Evolutionary conservation across 2,888 invertebrate species (phyloP).

Genomic region (Helobdella robusta): DNA sequence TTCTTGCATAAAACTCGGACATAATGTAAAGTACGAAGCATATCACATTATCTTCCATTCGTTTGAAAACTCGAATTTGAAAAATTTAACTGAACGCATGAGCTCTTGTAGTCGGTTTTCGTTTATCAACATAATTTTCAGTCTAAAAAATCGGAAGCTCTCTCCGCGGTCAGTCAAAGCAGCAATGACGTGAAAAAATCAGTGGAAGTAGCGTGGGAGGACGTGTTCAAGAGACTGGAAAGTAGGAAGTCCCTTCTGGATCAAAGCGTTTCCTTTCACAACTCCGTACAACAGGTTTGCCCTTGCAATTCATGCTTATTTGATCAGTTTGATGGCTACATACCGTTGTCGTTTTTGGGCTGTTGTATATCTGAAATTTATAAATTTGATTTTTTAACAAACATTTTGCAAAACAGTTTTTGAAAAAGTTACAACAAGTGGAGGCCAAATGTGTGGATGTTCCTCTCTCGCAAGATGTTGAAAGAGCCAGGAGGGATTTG

Average conservation of each 20-base stretch:
- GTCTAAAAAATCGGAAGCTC: constrained; percentile 60
- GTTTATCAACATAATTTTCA: no score
- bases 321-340: not conserved
- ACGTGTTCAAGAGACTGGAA: constrained; percentile 68
- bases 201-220: constrained; percentile 71
- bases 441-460: constrained; percentile 63
- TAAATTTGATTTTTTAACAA: not conserved
- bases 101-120: no score
- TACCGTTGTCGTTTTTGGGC: not conserved
- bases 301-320: no score
- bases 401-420: constrained; percentile 54
- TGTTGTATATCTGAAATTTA: not conserved
- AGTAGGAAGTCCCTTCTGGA: constrained; percentile 67
- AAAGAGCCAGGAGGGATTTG: constrained; percentile 62
- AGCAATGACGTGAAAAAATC: constrained; percentile 67
- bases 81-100: no score
- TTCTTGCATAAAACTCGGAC: no score
- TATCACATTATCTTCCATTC: no score
- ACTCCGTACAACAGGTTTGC: constrained; percentile 52
- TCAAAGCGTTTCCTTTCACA: constrained; percentile 68
- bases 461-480: constrained; percentile 64
- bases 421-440: constrained; percentile 60
- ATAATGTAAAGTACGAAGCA: no score
- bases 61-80: no score
- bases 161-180: constrained; percentile 50